These are phyloP conservation scores for Siderastrea radians DNA, from an alignment of 92 coral and sea anemone genomes.

Conservation along the genomic window DNA sequence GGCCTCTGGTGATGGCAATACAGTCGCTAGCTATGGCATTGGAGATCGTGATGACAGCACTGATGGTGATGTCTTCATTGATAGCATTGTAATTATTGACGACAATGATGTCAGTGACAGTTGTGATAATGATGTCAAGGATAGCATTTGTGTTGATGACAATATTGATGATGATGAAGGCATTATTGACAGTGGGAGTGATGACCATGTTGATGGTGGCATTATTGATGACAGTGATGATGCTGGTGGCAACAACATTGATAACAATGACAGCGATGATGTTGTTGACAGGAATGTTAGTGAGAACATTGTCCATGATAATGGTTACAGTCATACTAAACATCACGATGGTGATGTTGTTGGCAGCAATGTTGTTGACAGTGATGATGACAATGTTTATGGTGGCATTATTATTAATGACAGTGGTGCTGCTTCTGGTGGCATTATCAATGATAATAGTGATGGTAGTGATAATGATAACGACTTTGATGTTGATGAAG, in stretches of 20 bases:
- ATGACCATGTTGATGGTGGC: background rate
- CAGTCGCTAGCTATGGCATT: background rate
- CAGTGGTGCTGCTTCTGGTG: background rate
- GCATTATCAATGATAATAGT: background rate
- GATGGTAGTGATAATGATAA: background rate
- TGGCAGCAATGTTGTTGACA: background rate
- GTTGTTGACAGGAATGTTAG: background rate
- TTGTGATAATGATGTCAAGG: background rate
- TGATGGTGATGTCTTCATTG: background rate
- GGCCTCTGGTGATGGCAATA: background rate
- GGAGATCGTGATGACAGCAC: background rate
- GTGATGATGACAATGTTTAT: background rate
- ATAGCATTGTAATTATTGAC: background rate
- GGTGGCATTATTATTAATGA: background rate
- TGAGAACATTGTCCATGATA: background rate
- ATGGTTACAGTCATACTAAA: background rate
- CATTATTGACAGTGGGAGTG: background rate
- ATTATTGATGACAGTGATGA: background rate
- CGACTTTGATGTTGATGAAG: background rate
- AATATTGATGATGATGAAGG: background rate
- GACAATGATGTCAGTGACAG: background rate
- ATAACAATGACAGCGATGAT: background rate
- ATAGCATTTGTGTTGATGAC: background rate
- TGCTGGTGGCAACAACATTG: background rate
- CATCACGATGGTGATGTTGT: background rate